These are phyloP conservation scores for Penaeus vannamei DNA, from an alignment of 1,140 invertebrate species.

Conservation along the genomic window DNA sequence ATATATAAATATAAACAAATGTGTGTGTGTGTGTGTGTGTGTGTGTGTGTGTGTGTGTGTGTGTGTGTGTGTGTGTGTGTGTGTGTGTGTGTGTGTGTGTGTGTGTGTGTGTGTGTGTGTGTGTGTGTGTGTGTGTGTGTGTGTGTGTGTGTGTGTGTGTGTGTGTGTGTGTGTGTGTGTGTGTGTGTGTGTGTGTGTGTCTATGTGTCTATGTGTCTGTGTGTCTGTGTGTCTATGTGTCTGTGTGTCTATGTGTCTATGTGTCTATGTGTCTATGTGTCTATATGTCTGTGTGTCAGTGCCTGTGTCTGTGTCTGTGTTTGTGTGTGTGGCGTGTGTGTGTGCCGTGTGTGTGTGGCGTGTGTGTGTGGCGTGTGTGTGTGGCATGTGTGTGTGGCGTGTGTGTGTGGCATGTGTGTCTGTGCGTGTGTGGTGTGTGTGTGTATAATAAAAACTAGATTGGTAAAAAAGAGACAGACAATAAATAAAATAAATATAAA, in stretches of 20 bases:
- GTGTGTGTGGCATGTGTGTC: neutral
- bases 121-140: neutral
- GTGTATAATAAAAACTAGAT: neutral
- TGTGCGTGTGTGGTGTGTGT: conserved; percentile 2
- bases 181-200: neutral
- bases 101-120: neutral
- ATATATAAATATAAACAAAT: conserved; percentile 17
- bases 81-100: neutral
- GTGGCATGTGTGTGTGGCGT: neutral
- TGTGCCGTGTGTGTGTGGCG: neutral
- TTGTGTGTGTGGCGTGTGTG: neutral
- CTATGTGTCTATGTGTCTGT: neutral
- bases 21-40: neutral
- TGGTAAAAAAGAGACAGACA: no score
- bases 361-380: conserved; percentile 17
- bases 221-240: neutral
- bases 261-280: neutral
- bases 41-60: neutral
- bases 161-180: neutral
- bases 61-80: conserved; percentile 14
- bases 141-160: neutral
- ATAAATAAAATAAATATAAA: no score
- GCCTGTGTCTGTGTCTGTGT: neutral
- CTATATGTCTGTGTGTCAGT: neutral
- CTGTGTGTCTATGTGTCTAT: neutral